Evolutionary conservation across 2,113 vertebrate species (phyloP).

Genomic region (Pollimyrus isidori): DNA sequence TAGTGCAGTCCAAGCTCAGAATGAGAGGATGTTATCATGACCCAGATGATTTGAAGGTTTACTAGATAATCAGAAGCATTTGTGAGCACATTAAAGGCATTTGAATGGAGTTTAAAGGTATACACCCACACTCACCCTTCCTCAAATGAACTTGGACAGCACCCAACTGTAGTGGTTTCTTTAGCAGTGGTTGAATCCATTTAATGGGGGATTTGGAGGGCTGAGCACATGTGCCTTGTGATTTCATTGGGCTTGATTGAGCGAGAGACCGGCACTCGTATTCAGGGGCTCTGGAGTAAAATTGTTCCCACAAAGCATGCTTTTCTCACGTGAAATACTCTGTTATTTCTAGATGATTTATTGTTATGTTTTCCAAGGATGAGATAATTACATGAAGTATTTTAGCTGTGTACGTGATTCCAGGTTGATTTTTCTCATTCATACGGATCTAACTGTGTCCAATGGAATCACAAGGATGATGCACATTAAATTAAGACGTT

Average conservation of each 20-base stretch:
- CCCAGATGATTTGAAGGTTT: background rate
- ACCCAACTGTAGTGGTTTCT: constrained; percentile 23
- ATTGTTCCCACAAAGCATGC: background rate
- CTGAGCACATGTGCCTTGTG: constrained; percentile 29
- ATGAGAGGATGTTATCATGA: background rate
- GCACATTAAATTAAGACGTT: constrained; percentile 44
- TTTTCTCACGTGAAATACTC: background rate
- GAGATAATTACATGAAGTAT: background rate
- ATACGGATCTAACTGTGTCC: background rate
- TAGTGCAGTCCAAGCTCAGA: background rate
- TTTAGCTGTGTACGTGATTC: background rate
- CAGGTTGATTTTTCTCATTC: constrained; percentile 2
- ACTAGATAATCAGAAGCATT: constrained; percentile 1
- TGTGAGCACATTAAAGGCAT: constrained; percentile 7
- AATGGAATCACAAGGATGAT: constrained; percentile 29
- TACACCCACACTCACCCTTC: background rate
- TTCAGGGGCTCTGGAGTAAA: background rate
- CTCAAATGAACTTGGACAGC: constrained; percentile 2
- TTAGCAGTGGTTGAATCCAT: constrained; percentile 41
- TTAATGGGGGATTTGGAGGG: constrained; percentile 34
- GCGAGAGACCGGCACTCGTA: background rate
- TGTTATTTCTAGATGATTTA: background rate
- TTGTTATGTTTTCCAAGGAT: background rate
- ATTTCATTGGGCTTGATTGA: constrained; percentile 2
- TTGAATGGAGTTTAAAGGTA: constrained; percentile 3